Conservation (phyloP, 2,888 invertebrate genomes). For the Hybos culiciformis region DNA sequence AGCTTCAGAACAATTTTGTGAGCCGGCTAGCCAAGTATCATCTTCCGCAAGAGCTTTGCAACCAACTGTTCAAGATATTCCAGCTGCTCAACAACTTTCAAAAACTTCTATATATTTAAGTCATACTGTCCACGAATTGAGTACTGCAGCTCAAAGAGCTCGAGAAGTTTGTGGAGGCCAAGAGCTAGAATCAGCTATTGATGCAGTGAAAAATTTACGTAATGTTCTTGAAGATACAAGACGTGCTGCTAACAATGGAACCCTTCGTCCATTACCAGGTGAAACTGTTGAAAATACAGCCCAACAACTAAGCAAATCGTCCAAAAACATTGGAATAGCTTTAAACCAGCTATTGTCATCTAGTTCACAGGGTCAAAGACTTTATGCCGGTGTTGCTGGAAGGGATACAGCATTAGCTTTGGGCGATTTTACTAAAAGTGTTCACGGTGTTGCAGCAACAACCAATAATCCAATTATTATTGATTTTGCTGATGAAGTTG, state of each 20-base stretch:
- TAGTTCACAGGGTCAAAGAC: constrained; percentile 66
- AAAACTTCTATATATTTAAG: constrained; percentile 32
- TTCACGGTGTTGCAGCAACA: constrained; percentile 66
- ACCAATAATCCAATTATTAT: constrained; percentile 48
- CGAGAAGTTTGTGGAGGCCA: constrained; percentile 69
- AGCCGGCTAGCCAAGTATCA: constrained; percentile 57
- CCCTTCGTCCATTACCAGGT: constrained; percentile 70
- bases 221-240: constrained; percentile 71
- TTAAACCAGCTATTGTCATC: constrained; percentile 79
- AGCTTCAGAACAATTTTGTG: constrained; percentile 70
- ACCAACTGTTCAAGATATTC: constrained; percentile 68
- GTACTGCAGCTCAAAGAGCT: constrained; percentile 49
- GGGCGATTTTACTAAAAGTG: constrained; percentile 55
- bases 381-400: constrained; percentile 68
- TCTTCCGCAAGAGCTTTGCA: constrained; percentile 66
- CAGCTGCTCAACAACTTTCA: constrained; percentile 56
- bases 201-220: constrained; percentile 64
- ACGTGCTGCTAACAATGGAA: constrained; percentile 54
- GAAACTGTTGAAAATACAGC: constrained; percentile 51
- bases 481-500: constrained; percentile 62
- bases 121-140: constrained; percentile 35
- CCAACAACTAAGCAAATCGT: constrained; percentile 37
- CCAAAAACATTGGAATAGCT: constrained; percentile 66
- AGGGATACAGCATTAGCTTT: constrained; percentile 67
- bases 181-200: constrained; percentile 75